Evolutionary conservation across 2,888 invertebrate genomes (phyloP).

Genomic region (Helicoverpa assulta): DNA sequence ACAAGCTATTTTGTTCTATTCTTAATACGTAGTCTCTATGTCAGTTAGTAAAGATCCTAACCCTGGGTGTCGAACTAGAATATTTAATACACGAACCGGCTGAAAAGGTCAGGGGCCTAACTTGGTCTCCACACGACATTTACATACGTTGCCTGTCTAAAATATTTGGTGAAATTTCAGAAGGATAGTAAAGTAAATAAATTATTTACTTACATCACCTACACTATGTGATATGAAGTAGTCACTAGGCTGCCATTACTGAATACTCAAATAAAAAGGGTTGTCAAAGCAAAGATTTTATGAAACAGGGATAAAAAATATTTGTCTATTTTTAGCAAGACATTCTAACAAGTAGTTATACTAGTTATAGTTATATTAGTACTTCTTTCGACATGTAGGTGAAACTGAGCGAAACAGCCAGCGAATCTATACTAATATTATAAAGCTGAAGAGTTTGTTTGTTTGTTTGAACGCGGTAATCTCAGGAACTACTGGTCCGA

Average conservation of each 20-base stretch:
- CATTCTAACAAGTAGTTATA: too few relatives aligned
- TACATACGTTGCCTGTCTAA: slow-evolving; percentile 18
- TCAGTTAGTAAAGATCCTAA: slow-evolving; percentile 18
- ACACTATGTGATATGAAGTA: background rate
- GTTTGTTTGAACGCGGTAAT: too few relatives aligned
- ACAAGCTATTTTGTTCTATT: too few relatives aligned
- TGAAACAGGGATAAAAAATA: too few relatives aligned
- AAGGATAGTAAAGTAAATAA: slow-evolving; percentile 26
- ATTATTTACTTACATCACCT: background rate
- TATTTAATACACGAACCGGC: slow-evolving; percentile 32
- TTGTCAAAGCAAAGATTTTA: too few relatives aligned
- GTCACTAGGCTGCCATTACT: slow-evolving; percentile 15
- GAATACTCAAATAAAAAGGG: background rate
- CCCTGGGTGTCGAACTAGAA: slow-evolving; percentile 25
- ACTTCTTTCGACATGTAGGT: too few relatives aligned
- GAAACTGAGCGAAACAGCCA: too few relatives aligned
- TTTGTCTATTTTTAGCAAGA: too few relatives aligned
- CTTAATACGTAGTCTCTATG: background rate
- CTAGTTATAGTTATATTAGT: too few relatives aligned
- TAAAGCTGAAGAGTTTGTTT: too few relatives aligned
- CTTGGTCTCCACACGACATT: slow-evolving; percentile 29
- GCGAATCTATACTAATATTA: too few relatives aligned
- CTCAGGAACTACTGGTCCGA: too few relatives aligned
- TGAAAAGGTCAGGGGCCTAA: slow-evolving; percentile 27
- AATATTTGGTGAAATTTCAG: slow-evolving; percentile 40